Base-by-base conservation (phyloP, 2,888 invertebrate species). In the Amorpha juglandis region DNA sequence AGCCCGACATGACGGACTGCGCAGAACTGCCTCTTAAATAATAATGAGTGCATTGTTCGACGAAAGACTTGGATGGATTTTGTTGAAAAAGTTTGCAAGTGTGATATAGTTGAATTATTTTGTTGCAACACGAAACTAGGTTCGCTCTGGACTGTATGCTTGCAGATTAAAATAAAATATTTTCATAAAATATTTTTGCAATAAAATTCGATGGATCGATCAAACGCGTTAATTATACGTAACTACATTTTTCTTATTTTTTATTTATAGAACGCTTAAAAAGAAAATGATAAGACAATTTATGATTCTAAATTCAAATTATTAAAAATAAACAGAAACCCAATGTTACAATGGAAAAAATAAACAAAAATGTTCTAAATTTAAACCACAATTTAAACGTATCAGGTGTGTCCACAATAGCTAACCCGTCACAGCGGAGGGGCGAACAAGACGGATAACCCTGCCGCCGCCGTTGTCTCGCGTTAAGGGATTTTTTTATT, bases 401-500 rank as follows among this genome's bases (percentile, higher is more conserved):
- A 48, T 50, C 8, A 1, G 72, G 47, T 71, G 66, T 79, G 75
- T 91, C 92, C 87, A 83, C 63, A 78, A 45, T 68, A 66, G 47
- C 77, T 50, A 67, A 73, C 73, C 77, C 82, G 84, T 83, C 83
- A 78, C 82, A 69, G 76, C 78, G 71, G 70, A 87, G 89, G 88
- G 90, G 87, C 82, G 81, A 90, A 87, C 87, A 92, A 93, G 92
- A 92, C 89, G 91, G 79, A 92, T 92, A 87, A 84, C 91, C 89
- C 87, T n/a, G 78, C 86, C 79, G 79, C 77, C 77, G 73, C 86
- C 83, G 90, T 90, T 90, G 90, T 89, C 87, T 89, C 82, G 86
- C 83, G 89, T 87, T 91, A 92, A 92, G 91, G 92, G 92, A 90
- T 92, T 92, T 91, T 69, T 92, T 92, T 92, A 92, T 93, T 92